Base-by-base conservation (phyloP, 2,797 vertebrate species). In the Poeciliopsis presidionis region DNA sequence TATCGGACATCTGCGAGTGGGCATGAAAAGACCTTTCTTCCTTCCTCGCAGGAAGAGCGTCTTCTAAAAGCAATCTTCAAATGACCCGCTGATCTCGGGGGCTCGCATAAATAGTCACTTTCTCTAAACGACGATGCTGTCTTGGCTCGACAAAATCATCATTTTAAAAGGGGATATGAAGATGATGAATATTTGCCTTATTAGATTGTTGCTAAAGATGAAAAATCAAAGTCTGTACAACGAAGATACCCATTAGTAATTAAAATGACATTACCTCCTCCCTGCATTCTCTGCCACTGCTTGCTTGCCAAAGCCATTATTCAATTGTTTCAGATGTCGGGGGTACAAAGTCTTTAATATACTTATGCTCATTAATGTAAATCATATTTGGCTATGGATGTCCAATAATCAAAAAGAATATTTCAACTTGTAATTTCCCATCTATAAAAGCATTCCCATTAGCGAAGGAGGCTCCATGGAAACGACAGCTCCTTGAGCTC, bases 331-430 rank as follows among this genome's bases (percentile, higher is more conserved):
- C 88, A 78, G 93, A 95, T 95, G 93, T 93, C 51, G 87, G 90
- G 85, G 93, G 94, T 95, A 95, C 95, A 96, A 96, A 93, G 94
- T 90, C 92, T 95, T 95, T 96, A 96, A 96, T 96, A 95, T 95
- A 96, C 95, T 96, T 96, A 95, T 45, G 90, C 94, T 95, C 95
- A 96, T 96, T 96, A 96, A 96, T 96, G 95, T 95, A 96, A 96
- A 96, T 96, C 95, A 96, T 96, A 96, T 96, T 96, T 96, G 91
- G 92, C 93, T 96, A 96, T 95, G 95, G 96, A 96, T 96, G 95
- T 96, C 96, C 96, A 96, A 96, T 96, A 96, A 96, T 96, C 95
- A 95, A 92, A 96, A 94, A 93, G 91, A 95, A 96, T 95, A 95
- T 95, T 96, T 96, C 94, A 95, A 93, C 94, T 94, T 95, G 92